Conservation (phyloP, 1,140 invertebrate species). For the Leptinotarsa texana region DNA sequence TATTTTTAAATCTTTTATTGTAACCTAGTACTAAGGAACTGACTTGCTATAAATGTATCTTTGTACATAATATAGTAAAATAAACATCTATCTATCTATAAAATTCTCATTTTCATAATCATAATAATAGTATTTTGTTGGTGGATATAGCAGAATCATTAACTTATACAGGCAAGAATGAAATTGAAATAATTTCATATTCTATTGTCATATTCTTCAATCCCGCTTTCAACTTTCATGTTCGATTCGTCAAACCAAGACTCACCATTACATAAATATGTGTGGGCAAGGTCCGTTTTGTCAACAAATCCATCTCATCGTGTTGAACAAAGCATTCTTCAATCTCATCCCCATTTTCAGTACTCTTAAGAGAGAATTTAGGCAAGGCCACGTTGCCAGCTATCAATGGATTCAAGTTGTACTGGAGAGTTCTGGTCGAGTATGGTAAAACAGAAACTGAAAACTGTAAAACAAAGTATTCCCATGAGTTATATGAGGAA, state of each 20-base stretch:
- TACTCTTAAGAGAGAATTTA: slow-evolving; percentile 64
- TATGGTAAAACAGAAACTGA: slow-evolving; percentile 68
- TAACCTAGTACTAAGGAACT: too few species aligned
- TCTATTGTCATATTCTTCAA: too few species aligned
- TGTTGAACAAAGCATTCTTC: slow-evolving; percentile 52
- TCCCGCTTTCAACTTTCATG: too few species aligned
- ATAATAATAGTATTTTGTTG: too few species aligned
- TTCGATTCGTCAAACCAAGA: neutral
- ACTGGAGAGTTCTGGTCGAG: slow-evolving; percentile 64
- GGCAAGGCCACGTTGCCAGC: slow-evolving; percentile 72
- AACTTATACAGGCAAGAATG: too few species aligned
- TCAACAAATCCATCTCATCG: slow-evolving; percentile 51
- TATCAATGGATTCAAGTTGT: slow-evolving; percentile 75
- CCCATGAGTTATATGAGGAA: neutral
- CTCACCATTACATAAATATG: slow-evolving; percentile 66
- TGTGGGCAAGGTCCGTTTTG: slow-evolving; percentile 62
- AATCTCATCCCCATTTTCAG: slow-evolving; percentile 57
- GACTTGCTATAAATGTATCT: too few species aligned
- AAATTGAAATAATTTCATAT: too few species aligned
- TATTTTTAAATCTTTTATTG: too few species aligned
- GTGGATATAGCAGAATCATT: too few species aligned
- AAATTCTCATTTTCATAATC: too few species aligned
- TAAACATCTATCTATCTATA: too few species aligned
- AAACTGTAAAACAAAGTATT: slow-evolving; percentile 56
- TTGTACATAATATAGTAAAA: too few species aligned